Conservation (phyloP, 2,888 invertebrate species). For the Drosophila anomelani region DNA sequence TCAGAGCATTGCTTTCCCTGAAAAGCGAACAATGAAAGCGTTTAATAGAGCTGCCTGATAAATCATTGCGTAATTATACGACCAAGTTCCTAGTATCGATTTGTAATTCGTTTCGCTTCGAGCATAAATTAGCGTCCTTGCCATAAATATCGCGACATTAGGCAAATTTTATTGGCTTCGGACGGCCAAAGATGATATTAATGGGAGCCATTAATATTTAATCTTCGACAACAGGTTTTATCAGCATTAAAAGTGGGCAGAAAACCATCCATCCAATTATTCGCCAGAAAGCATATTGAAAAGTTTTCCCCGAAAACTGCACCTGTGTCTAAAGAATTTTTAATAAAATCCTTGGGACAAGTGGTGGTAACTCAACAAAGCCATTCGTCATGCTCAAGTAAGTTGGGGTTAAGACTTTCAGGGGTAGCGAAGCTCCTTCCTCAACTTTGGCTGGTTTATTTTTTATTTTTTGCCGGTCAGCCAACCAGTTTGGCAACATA, state of each 20-base stretch:
- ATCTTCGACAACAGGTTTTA: constrained; percentile 61
- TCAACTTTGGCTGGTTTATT: constrained; percentile 6
- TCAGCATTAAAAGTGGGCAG: constrained; percentile 15
- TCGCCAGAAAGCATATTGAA: constrained; percentile 34
- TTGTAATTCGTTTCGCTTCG: constrained; percentile 12
- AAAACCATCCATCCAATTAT: constrained; percentile 45
- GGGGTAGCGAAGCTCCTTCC: constrained; percentile 1
- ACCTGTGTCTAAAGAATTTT: constrained; percentile 52
- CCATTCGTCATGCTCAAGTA: constrained; percentile 72
- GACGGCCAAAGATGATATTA: constrained; percentile 42
- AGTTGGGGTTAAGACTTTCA: constrained; percentile 46
- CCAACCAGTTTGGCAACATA: constrained; percentile 51
- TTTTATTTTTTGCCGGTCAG: constrained; percentile 41
- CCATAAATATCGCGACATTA: constrained; percentile 63
- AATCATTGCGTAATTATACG: constrained; percentile 32
- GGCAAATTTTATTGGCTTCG: constrained; percentile 61
- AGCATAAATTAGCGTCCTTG: constrained; percentile 57
- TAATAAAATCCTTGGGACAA: constrained; percentile 49
- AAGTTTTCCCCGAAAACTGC: constrained; percentile 42
- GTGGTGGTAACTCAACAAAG: constrained; percentile 48
- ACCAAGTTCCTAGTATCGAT: constrained; percentile 25
- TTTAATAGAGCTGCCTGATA: constrained; percentile 10
- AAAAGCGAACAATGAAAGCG: not conserved
- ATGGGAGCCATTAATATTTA: constrained; percentile 59
- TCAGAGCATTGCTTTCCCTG: constrained; percentile 12